phyloP scores from a whole-genome alignment of 1,140 invertebrate genomes.

The Helicoverpa zea region DNA sequence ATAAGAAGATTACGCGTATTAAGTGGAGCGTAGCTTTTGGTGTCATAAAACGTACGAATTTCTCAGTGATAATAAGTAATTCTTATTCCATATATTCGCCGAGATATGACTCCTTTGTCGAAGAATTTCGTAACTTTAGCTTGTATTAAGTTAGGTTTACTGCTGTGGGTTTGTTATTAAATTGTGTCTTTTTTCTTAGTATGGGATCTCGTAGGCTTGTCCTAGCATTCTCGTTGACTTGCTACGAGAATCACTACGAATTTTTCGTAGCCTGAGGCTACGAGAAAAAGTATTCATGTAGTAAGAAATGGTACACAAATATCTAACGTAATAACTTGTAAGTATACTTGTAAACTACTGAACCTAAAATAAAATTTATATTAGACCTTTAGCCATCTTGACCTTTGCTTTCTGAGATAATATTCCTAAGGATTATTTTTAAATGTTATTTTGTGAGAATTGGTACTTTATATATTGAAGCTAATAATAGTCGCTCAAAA shows the following conservation, averaged over 20 bases:
- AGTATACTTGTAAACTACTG: too few species aligned
- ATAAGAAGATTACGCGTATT: conserved; percentile 45
- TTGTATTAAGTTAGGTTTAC: conserved; percentile 41
- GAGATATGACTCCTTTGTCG: conserved; percentile 43
- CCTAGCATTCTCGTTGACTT: not conserved
- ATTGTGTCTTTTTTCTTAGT: conserved; percentile 29
- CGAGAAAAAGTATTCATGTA: too few species aligned
- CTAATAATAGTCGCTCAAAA: too few species aligned
- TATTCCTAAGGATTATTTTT: too few species aligned
- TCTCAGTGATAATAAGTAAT: conserved; percentile 50
- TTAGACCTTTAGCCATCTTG: too few species aligned
- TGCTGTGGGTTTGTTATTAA: conserved; percentile 15
- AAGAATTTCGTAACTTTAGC: conserved; percentile 31
- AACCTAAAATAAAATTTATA: too few species aligned
- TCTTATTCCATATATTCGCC: conserved; percentile 52
- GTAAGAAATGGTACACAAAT: too few species aligned
- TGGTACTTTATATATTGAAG: too few species aligned
- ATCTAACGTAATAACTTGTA: too few species aligned
- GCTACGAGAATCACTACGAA: not conserved
- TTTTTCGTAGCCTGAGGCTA: too few species aligned
- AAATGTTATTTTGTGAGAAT: too few species aligned
- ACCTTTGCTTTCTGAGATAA: too few species aligned
- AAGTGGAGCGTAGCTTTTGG: conserved; percentile 43
- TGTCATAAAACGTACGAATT: conserved; percentile 45
- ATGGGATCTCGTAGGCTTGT: conserved; percentile 9